Evolutionary conservation across 2,113 vertebrate species (phyloP), one percentile per base, ranked within the genome.

Genomic region (Australoheros scitulus): DNA sequence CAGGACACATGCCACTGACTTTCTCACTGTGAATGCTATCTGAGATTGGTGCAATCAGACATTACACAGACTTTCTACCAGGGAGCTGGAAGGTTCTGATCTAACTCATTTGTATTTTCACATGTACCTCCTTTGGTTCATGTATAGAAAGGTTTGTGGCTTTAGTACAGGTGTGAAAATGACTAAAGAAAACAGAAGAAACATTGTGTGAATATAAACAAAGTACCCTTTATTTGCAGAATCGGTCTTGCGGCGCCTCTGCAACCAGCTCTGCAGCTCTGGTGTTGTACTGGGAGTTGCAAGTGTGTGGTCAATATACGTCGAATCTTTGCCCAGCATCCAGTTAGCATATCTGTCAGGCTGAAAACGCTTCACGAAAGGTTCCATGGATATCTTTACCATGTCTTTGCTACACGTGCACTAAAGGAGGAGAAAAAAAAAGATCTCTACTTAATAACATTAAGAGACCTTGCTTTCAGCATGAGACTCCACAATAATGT

Each of bases 361-460:
- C 82, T 99, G 98, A 95, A 99, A 99, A 77, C 95, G 97, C 88
- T 93, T 97, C 80, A 99, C 98, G 92, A 99, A 99, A 13, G 98
- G 92, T 47, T 99, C 98, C 98, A 99, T 99, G 60, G 98, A 98
- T 93, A 99, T 99, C 89, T 97, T 98, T 58, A 99, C 98, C 98
- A 98, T 98, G 91, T 99, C 98, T 81, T 94, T 98, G 88, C 97
- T 97, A 90, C 98, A 99, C 34, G 96, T 97, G 89, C 98, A 99
- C 98, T 99, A 84, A 26, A 94, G 79, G 38, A 2, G 22, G 68
- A 38, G 36, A 10, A 10, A 38, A 9, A 34, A 60, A 11, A 77
- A 6, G n/a, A 26, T 26, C 1, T 56, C 13, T 58, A 22, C 50
- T 56, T 81, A 52, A 55, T n/a, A 32, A 52, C 20, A 32, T 72